Base-by-base conservation (phyloP, 2,888 invertebrate genomes). In the Vanessa cardui region DNA sequence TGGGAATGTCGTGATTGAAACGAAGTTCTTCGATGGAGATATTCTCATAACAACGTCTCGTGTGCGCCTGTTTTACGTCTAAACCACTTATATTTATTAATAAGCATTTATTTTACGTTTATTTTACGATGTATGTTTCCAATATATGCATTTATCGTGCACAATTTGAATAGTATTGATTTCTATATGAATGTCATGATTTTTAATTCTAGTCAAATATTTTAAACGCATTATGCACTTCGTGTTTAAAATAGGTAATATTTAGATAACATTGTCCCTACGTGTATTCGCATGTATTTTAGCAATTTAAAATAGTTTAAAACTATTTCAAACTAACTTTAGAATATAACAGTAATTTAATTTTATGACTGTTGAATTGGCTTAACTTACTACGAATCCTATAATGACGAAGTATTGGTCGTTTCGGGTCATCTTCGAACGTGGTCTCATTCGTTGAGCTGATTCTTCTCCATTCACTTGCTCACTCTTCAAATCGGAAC, bases 1-100 rank as follows among this genome's bases (percentile, higher is more conserved):
- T 91, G 99, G 99, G 12, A 99, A 99, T 83, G 96, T 99, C 62
- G 97, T 99, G 33, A 98, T 99, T 76, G 99, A 99, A 93, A 99
- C 99, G 0, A 97, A 97, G 86, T 99, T 99, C 91, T 99, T 95
- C 85, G 99, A 99, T 86, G 98, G 97, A 77, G 97, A 99, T 80
- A 94, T 98, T 61, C 94, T 98, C 76, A 98, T 99, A 75, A 97
- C 98, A 71, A 99, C 98, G 59, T 99, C 99, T 20, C 96, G 96
- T 88, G 98, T 99, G 69, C 95, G 99, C 70, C 94, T 99, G 58
- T 99, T 97, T 92, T 99, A 99, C 83, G 96, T 99, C 15, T 68
- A 58, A 68, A 46, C 21, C 18, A 39, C 15, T 31, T 21, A 46
- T 47, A 33, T 64, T 7, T 47, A 59, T 7, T 20, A 7, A 49